Evolutionary conservation across 2,888 invertebrate genomes (phyloP).

Genomic region (Criorhina ranunculi): DNA sequence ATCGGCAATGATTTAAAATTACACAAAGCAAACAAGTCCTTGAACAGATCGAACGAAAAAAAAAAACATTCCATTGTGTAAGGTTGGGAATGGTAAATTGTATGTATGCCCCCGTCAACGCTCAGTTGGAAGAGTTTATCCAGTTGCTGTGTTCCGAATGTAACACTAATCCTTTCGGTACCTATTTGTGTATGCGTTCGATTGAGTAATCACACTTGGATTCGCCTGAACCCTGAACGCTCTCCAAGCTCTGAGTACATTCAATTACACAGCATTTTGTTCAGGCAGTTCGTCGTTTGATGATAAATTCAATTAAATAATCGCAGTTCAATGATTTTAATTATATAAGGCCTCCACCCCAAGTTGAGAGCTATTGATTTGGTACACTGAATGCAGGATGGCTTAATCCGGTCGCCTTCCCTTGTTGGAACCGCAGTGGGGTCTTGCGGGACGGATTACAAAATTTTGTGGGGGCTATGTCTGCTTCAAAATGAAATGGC

Average conservation of each 20-base stretch:
- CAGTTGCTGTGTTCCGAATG: slow-evolving; percentile 11
- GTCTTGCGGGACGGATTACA: slow-evolving; percentile 45
- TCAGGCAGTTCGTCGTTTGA: slow-evolving; percentile 62
- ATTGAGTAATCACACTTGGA: slow-evolving; percentile 73
- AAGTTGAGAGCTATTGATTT: slow-evolving; percentile 64
- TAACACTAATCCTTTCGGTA: slow-evolving; percentile 56
- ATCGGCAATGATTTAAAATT: neutral
- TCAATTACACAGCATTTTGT: slow-evolving; percentile 68
- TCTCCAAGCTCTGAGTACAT: slow-evolving; percentile 45
- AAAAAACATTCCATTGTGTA: slow-evolving; percentile 2
- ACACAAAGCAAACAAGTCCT: slow-evolving; percentile 11
- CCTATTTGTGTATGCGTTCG: slow-evolving; percentile 57
- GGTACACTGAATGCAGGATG: slow-evolving; percentile 31
- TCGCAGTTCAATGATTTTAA: slow-evolving; percentile 78
- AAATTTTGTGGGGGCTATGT: slow-evolving; percentile 42
- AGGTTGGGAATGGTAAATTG: neutral
- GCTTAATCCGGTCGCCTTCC: slow-evolving; percentile 44
- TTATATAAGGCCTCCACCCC: slow-evolving; percentile 75
- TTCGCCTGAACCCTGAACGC: slow-evolving; percentile 23
- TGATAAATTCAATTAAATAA: slow-evolving; percentile 78
- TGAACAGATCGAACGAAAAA: neutral
- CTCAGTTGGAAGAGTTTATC: slow-evolving; percentile 28
- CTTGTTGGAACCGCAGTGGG: slow-evolving; percentile 28
- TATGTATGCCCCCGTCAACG: neutral
- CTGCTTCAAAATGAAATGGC: slow-evolving; percentile 66